Conservation (phyloP, 37 sponge, comb jelly and placozoan genomes). For the Tethya wilhelma region DNA sequence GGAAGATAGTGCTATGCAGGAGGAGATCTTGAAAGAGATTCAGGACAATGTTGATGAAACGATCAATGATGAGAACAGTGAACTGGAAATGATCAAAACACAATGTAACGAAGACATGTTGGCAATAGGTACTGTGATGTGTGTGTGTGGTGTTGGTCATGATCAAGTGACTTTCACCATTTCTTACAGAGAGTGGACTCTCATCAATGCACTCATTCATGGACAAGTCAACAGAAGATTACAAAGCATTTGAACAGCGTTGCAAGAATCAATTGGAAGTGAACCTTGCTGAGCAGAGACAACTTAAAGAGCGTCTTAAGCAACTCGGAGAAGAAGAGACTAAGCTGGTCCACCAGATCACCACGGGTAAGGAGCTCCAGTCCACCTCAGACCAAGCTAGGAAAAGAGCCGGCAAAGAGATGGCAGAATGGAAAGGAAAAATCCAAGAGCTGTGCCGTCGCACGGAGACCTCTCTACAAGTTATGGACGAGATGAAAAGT, state of each 20-base stretch:
- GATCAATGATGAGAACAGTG: constrained; percentile 23
- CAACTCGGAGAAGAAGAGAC: constrained; percentile 25
- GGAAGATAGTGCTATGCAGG: background rate
- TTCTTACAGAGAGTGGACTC: background rate
- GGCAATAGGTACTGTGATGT: constrained; percentile 12
- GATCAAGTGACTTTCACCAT: background rate
- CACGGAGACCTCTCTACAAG: constrained; percentile 25
- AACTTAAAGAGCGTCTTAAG: constrained; percentile 9
- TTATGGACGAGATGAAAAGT: constrained; percentile 38
- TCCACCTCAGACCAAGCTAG: background rate
- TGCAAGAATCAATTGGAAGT: background rate
- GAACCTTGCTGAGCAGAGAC: constrained; percentile 19
- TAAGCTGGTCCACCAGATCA: background rate
- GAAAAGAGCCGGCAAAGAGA: background rate
- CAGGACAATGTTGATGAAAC: background rate
- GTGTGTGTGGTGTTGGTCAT: background rate
- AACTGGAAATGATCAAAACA: constrained; percentile 28
- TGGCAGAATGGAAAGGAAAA: constrained; percentile 31
- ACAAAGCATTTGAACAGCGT: background rate
- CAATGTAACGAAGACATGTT: constrained; percentile 8
- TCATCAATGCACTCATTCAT: background rate
- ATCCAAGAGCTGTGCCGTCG: constrained; percentile 26
- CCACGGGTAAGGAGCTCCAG: constrained; percentile 5
- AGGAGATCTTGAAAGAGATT: background rate
- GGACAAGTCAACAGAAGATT: background rate